Evolutionary conservation across 2,113 vertebrate species (phyloP), one percentile per base, ranked within the genome.

Genomic region (human (Homo sapiens)): DNA sequence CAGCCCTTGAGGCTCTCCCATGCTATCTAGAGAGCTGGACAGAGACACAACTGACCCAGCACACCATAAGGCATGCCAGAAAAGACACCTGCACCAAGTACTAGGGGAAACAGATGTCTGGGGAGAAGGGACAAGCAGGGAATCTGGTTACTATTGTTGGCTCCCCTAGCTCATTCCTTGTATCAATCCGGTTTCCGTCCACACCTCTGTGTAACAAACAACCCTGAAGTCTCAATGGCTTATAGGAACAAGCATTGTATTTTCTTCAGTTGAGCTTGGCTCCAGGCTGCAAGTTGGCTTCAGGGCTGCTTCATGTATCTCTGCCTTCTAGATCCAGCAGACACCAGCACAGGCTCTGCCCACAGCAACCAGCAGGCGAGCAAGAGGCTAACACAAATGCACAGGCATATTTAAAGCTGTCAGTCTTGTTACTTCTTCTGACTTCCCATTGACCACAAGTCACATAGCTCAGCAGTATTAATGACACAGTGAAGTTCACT

Each of bases 151-250:
- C 73, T 50, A 95, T 18, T 16, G 14, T 88, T 59, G 30, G 25
- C 25, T 72, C 7, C 17, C 59, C 84, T 61, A 86, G 59, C 14
- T 80, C 66, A 81, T 40, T 45, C 70, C 57, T 89, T 81, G 30
- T 89, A 81, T 83, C 45, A 64, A 72, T 57, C 85, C 93, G 64
- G 3, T 81, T 66, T 81, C 81, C 75, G 6, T 8, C 38, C 25
- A 52, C 52, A 13, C 40, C 45, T 55, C 84, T 91, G 18, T 13
- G 8, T 93, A 94, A 94, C 93, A 91, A 93, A 88, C 4, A 96
- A 3, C 1, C 27, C 81, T 75, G 8, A 50, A 30, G 30, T 70
- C 43, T 85, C 23, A 14, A 18, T 20, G 57, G 55, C 38, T 80
- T 85, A 59, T 18, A 38, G 13, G 10, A 94, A 68, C 55, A 90